Conservation (phyloP, 2,888 invertebrate species). For the Sialis fuliginosa region DNA sequence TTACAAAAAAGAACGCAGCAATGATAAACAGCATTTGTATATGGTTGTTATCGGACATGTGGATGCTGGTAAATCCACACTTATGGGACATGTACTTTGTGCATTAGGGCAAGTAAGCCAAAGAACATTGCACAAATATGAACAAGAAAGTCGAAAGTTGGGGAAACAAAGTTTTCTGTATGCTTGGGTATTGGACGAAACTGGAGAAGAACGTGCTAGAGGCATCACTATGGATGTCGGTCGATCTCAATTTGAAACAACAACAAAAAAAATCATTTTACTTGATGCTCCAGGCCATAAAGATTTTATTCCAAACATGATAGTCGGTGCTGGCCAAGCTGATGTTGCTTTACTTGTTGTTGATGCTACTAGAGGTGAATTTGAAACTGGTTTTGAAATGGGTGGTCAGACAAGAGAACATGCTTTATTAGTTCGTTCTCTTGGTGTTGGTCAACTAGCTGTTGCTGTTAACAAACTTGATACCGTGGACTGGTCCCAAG, state of each 20-base stretch:
- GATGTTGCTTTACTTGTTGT: constrained; percentile 94
- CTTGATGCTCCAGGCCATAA: constrained; percentile 98
- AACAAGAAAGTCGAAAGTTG: constrained; percentile 89
- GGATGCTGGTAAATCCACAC: constrained; percentile 89
- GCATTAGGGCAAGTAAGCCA: constrained; percentile 75
- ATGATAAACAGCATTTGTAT: constrained; percentile 74
- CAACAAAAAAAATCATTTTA: constrained; percentile 60
- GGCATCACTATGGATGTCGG: constrained; percentile 99
- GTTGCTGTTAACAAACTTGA: constrained; percentile 97
- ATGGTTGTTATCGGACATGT: constrained; percentile 93
- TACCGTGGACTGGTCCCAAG: constrained; percentile 82
- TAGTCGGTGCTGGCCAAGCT: constrained; percentile 94
- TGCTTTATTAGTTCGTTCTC: constrained; percentile 73
- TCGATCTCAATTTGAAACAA: constrained; percentile 79
- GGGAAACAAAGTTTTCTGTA: constrained; percentile 97
- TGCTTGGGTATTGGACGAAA: constrained; percentile 98
- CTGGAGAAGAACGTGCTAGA: constrained; percentile 87
- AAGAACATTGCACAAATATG: constrained; percentile 86
- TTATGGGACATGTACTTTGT: constrained; percentile 91
- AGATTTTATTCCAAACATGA: constrained; percentile 99
- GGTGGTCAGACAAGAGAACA: constrained; percentile 98
- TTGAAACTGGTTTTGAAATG: constrained; percentile 95
- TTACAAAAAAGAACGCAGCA: constrained; percentile 56
- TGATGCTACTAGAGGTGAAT: constrained; percentile 91
- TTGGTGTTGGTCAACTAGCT: constrained; percentile 83